Percentiles rank a stretch among this genome's conserved stretches.
Evolutionary conservation across 1,140 invertebrate species (phyloP).

Genomic region (Xylocopa sonorina): DNA sequence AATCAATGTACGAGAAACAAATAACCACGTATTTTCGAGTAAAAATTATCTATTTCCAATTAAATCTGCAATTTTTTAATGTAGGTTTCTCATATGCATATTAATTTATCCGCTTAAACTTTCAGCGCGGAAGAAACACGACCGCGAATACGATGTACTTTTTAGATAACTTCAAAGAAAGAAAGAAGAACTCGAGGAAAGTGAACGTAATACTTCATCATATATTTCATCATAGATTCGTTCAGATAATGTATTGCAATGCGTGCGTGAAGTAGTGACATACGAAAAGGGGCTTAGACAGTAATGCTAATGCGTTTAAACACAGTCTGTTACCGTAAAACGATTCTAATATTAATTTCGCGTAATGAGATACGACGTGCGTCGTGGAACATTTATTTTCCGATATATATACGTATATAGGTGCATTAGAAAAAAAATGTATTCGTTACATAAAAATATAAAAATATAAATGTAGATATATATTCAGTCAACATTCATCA

Average conservation of each 20-base stretch:
- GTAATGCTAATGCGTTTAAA: not conserved
- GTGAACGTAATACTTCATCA: not conserved
- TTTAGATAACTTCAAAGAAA: not conserved
- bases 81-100: too few species aligned
- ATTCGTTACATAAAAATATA: too few species aligned
- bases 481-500: too few species aligned
- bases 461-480: too few species aligned
- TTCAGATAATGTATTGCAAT: not conserved
- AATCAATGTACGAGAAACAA: too few species aligned
- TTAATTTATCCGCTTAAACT: too few species aligned
- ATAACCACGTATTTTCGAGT: too few species aligned
- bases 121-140: not conserved
- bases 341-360: not conserved
- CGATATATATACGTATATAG: too few species aligned
- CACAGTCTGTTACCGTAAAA: not conserved
- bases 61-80: too few species aligned
- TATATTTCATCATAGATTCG: conserved; percentile 1
- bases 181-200: not conserved
- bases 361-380: not conserved
- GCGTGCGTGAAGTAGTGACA: not conserved
- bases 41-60: too few species aligned
- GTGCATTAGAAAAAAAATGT: too few species aligned
- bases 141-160: not conserved
- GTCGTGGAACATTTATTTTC: not conserved
- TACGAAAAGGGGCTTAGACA: not conserved